These are phyloP conservation scores for Chironomus striatipennis DNA, from an alignment of 1,140 invertebrate species.

Conservation along the genomic window DNA sequence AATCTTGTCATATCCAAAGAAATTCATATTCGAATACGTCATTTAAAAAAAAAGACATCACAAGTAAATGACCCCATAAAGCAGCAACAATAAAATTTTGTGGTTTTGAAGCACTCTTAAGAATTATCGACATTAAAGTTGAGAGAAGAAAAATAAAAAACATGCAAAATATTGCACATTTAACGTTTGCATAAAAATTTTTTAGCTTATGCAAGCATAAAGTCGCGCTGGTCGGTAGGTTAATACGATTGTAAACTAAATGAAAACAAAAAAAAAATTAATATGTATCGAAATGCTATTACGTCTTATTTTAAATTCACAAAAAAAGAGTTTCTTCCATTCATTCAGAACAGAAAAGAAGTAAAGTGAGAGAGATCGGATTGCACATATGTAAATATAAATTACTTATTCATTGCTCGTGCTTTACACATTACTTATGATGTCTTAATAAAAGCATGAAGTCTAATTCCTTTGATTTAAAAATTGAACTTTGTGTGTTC, in stretches of 20 bases:
- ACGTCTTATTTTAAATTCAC: neutral
- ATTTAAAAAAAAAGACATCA: no score
- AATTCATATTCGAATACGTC: no score
- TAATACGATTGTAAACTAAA: neutral
- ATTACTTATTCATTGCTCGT: neutral
- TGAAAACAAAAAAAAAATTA: neutral
- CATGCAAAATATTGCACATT: conserved; percentile 13
- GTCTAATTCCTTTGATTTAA: no score
- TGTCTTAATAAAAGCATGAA: neutral
- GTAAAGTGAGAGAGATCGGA: no score
- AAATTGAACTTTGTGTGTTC: no score
- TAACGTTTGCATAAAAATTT: neutral
- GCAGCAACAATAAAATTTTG: no score
- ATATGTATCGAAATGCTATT: conserved; percentile 3
- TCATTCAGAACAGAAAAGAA: no score
- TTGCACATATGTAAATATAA: neutral
- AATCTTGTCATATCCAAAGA: no score
- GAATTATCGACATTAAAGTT: conserved; percentile 2
- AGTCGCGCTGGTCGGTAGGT: neutral
- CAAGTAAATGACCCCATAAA: neutral
- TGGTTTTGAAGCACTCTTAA: neutral
- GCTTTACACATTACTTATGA: conserved; percentile 12
- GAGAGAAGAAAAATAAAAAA: neutral
- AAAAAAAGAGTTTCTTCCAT: neutral
- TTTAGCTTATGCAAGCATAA: conserved; percentile 1